Evolutionary conservation across 1,140 invertebrate species (phyloP), one percentile per base, ranked within the genome.

Genomic region (Pissodes strobi): DNA sequence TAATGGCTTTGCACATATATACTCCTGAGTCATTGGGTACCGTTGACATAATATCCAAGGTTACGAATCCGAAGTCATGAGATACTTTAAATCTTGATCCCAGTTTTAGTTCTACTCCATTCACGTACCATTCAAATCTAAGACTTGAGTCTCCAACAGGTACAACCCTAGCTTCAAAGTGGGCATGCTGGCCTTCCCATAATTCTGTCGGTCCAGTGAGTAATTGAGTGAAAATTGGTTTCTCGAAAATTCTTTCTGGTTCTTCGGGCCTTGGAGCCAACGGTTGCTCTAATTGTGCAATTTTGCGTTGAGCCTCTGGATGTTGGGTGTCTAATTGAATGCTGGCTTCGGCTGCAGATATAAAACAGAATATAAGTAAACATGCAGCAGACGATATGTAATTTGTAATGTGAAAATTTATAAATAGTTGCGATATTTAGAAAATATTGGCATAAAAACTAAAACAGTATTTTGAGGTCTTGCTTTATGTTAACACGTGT

Each of bases 111-210:
- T 94, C 90, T 13, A 94, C 86, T 67, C 94, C 95, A 76, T 98
- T 97, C 43, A 95, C 88, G 72, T 90, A 96, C 95, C 95, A 98
- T 79, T 97, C 92, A 69, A 95, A 95, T 72, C 88, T 84, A 39
- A 97, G 80, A 69, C 87, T 91, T 9, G 93, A 85, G 81, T 98
- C 97, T 5, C 95, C 95, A 61, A 96, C 92, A 30, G 95, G 95
- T 19, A 97, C 90, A n/a, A 99, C 93, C 41, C 93, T 86, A 64
- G 94, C 95, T 81, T 99, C 95, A 78, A 98, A 98, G 80, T 94
- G 95, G 64, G 95, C 95, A 66, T 92, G 87, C 78, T 98, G 91
- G 10, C 94, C 93, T 83, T 98, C 95, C 85, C 91, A 91, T 3
- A 98, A 77, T 78, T 97, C 94, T 0, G 88, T 86, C n/a, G 92